Evolutionary conservation across 2,113 vertebrate species (phyloP), one percentile per base, ranked within the genome.

Genomic region (Catharus fuscescens): DNA sequence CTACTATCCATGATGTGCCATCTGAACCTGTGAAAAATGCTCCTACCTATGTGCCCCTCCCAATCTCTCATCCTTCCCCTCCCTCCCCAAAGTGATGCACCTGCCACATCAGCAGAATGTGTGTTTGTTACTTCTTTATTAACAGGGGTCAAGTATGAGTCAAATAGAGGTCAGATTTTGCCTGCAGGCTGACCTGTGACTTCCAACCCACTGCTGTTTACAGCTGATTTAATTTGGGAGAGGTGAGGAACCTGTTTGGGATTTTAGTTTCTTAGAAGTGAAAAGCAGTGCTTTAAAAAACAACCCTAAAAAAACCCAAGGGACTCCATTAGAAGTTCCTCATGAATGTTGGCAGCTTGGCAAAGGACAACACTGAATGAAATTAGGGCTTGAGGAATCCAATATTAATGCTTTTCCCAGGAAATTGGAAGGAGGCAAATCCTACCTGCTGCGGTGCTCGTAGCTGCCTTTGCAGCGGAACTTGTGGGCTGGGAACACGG

Each of bases 401-500:
- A 40, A 0, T 1, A 10, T 24, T 1, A 31, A 28, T 10, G 42
- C 32, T 77, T 47, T 25, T 14, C 59, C 47, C 48, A 31, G 48
- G 57, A 23, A 36, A 23, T 0, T 1, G 31, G 21, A 32, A 59
- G 74, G 34, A 83, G 47, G 42, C 6, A 59, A 20, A 65, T 20
- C 84, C 0, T 98, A 99, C 99, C 99, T 99, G 98, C 99, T 99
- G 90, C 99, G 99, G 94, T 99, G 99, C 60, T 99, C 99, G 3
- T 99, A 99, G 96, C 95, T 99, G 89, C 99, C 98, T 90, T 99
- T 99, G 97, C 99, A 99, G 44, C 98, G 98, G 97, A 99, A 99
- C 97, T 99, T 99, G 98, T 99, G 99, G 26, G 99, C 99, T 18
- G 99, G 99, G 92, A 99, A 99, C 66, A 99, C 98, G 0, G 99